Evolutionary conservation across 2,113 vertebrate species (phyloP).

Genomic region (Paradoxurus hermaphroditus): DNA sequence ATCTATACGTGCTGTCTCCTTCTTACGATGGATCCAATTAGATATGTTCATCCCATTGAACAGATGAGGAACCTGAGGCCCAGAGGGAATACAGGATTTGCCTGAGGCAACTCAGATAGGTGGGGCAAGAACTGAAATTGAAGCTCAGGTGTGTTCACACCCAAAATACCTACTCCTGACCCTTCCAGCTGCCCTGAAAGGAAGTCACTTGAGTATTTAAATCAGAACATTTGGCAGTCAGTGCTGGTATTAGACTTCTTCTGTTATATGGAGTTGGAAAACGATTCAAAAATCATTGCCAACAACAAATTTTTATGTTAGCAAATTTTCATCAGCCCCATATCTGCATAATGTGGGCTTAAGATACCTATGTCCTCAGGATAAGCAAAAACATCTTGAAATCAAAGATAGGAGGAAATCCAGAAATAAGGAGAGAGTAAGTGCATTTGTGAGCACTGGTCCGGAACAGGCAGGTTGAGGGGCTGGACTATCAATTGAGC

Average conservation of each 20-base stretch:
- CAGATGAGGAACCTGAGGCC: neutral
- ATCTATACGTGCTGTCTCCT: neutral
- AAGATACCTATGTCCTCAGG: neutral
- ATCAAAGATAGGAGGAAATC: neutral
- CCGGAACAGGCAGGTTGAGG: slow-evolving; percentile 63
- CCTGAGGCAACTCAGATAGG: neutral
- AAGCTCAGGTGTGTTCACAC: neutral
- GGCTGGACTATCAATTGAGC: slow-evolving; percentile 43
- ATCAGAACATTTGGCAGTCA: neutral
- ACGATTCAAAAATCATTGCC: neutral
- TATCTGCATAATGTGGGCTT: neutral
- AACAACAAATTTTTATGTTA: neutral
- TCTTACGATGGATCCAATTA: neutral
- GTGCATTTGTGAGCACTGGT: slow-evolving; percentile 3
- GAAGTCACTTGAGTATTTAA: neutral
- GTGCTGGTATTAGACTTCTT: neutral
- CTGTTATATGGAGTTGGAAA: neutral
- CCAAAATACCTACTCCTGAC: neutral
- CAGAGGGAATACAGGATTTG: neutral
- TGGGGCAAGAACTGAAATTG: neutral
- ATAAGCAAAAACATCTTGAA: neutral
- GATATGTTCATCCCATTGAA: neutral
- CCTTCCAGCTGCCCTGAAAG: neutral
- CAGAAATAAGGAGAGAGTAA: neutral
- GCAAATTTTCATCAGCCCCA: neutral